Evolutionary conservation across 2,888 invertebrate genomes (phyloP), one percentile per base, ranked within the genome.

Genomic region (Dyspetes luteomarginatus): DNA sequence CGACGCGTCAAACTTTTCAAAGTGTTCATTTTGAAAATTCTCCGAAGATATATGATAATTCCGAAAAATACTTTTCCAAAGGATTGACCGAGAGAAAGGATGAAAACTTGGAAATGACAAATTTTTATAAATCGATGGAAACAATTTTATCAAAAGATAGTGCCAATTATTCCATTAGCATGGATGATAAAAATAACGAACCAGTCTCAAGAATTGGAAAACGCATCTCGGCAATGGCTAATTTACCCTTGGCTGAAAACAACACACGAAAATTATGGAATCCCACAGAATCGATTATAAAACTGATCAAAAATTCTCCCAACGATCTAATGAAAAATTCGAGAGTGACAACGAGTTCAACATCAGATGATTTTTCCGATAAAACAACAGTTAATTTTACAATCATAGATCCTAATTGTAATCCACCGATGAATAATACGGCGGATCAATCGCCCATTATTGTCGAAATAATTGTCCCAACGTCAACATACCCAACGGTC

Each of bases 361-460:
- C 41, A 17, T 3, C 22, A 1, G 55, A 28, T 9, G 64, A 64
- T 19, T 64, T 19, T 22, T 28, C 24, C 0, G 55, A 30, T n/a
- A 73, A 64, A 56, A 45, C 22, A 4, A 65, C 26, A 0, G 9
- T 64, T 2, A 73, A 65, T 45, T 73, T 73, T 9, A 73, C 64
- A 3, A 15, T 55, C 4, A 43, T 64, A 28, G 64, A 64, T 56
- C 19, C 55, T 2, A 73, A 73, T 22, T 64, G 64, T 55, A 64
- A 73, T 30, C 17, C 73, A 0, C 4, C 55, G 43, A 4, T 17
- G 2, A 67, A 62, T 9, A 19, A 26, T 62, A 41, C 41, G n/a
- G 5, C 12, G 24, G 24, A 72, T 62, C 24, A 28, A 17, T 41
- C 55, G 17, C 12, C 45, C 17, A 56, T 17, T n/a, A 30, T 36